Conservation (phyloP, 2,797 vertebrate genomes). For the Microhierax caerulescens region DNA sequence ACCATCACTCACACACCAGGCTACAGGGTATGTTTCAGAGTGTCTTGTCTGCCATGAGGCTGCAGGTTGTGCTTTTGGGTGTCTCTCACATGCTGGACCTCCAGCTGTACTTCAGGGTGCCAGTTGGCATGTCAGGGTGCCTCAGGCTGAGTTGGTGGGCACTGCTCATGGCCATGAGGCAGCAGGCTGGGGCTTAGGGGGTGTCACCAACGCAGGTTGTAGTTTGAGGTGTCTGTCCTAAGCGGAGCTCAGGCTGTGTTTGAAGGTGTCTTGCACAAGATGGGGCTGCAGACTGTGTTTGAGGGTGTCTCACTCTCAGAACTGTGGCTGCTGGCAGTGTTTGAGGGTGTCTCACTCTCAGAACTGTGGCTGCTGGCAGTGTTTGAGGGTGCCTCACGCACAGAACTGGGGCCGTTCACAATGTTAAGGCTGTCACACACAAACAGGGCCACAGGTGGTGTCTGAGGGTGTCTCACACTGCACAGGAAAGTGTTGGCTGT, state of each 20-base stretch:
- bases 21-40: neutral
- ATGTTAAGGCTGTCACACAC: no score
- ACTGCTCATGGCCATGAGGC: fast-evolving
- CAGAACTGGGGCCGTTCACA: no score
- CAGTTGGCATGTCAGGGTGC: fast-evolving
- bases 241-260: neutral
- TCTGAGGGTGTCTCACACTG: neutral
- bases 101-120: fast-evolving
- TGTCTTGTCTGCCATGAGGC: no score
- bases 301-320: neutral
- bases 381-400: neutral
- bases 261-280: neutral
- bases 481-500: no score
- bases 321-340: neutral
- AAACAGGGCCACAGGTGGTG: neutral
- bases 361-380: no score
- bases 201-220: neutral
- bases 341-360: no score
- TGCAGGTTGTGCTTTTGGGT: no score
- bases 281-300: no score
- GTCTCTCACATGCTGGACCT: neutral
- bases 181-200: neutral
- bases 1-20: no score
- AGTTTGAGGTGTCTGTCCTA: neutral
- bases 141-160: neutral